These are phyloP conservation scores for Nycticorax nycticorax DNA, from an alignment of 2,113 vertebrate species.

Conservation along the genomic window DNA sequence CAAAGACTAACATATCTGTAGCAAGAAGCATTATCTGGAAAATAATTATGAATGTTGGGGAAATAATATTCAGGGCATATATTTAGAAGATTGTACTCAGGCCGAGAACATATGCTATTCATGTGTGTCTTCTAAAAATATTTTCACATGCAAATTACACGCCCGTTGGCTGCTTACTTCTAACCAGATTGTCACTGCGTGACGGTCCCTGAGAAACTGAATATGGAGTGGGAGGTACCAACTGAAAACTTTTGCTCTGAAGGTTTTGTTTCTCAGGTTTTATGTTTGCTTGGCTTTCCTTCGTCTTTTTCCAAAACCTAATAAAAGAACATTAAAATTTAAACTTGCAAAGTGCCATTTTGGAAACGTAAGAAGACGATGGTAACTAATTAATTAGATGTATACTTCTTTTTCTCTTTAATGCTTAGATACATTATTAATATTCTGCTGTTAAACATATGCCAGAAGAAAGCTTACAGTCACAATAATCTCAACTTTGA, in stretches of 20 bases:
- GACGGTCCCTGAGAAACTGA: not conserved
- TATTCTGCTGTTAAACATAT: not conserved
- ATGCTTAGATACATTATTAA: not conserved
- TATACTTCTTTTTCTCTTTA: not conserved
- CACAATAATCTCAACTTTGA: not conserved
- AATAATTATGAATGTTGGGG: not conserved
- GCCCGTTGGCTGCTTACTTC: not conserved
- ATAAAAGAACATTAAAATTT: not conserved
- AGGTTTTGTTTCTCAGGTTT: not conserved
- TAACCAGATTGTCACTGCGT: not conserved
- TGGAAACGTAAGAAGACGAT: not conserved
- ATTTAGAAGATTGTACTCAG: not conserved
- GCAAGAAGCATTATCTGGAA: not conserved
- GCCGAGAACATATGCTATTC: slow-evolving; percentile 17
- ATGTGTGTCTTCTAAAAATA: slow-evolving; percentile 53
- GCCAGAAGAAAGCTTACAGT: not conserved
- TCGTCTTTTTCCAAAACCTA: not conserved
- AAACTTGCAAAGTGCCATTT: not conserved
- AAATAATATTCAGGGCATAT: not conserved
- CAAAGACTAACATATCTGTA: not conserved
- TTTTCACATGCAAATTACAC: slow-evolving; percentile 35
- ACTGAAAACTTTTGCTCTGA: not conserved
- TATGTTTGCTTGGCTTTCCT: not conserved
- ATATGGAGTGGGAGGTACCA: not conserved
- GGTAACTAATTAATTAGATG: not conserved